Evolutionary conservation across 1,140 invertebrate genomes (phyloP), one percentile per base, ranked within the genome.

Genomic region (Vanessa atalanta): DNA sequence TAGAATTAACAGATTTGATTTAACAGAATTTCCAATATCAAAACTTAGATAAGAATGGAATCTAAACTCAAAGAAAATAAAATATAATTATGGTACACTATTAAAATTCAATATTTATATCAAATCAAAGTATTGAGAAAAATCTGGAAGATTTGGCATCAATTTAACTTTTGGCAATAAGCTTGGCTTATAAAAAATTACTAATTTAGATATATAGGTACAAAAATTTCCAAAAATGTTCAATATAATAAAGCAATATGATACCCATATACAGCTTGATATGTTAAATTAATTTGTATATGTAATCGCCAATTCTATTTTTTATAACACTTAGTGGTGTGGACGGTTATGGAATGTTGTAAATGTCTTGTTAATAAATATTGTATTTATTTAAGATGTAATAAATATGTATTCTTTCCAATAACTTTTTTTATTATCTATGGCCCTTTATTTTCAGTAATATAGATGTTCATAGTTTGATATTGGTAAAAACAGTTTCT

Each of bases 381-480:
- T 79, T 84, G 67, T 88, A 88, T 89, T 90, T 90, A 87, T 87
- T 86, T 88, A 86, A 88, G 86, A 83, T 83, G 73, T 83, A 90
- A 89, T 88, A 90, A 87, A 89, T 85, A 84, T 88, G 83, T 85
- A 87, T 86, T 85, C 84, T 88, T 90, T 87, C 83, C 69, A 75
- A 77, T 70, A 55, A 43, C 11, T 48, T 74, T 73, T 76, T 75
- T 79, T 75, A 57, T 70, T 65, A 65, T 65, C 53, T 9, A 9
- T 43, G 5, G 37, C 2, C 37, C 6, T 31, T 31, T 31, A 31
- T 31, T 0, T 31, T 4, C 26, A 31, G 26, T 3, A 31, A 31
- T 31, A 4, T 31, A 31, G 26, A 31, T 31, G 26, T 31, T 31
- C 20, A 0, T 20, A 20, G 20, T 20, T 20, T 20, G 20, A 20